Evolutionary conservation across 2,888 invertebrate species (phyloP).

Genomic region (Drosophila anceps): DNA sequence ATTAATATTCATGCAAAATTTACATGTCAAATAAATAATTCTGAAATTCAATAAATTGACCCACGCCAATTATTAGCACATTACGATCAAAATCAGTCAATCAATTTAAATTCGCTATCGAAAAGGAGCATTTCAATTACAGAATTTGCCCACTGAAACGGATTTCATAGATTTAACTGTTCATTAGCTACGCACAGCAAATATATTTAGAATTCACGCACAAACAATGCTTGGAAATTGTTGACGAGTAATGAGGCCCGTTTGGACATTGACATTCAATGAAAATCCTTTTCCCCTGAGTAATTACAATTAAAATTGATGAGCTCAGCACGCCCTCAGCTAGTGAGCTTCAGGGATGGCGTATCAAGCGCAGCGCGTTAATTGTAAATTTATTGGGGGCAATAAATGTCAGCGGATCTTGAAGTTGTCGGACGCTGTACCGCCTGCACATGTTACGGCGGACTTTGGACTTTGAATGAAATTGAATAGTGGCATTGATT

Average conservation of each 20-base stretch:
- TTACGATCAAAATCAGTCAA: neutral
- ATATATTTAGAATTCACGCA: conserved; percentile 44
- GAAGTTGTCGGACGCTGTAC: conserved; percentile 27
- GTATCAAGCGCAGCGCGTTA: conserved; percentile 35
- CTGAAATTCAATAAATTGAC: neutral
- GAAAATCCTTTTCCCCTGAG: conserved; percentile 38
- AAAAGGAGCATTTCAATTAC: conserved; percentile 45
- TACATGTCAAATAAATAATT: neutral
- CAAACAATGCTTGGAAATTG: conserved; percentile 15
- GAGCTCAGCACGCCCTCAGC: neutral
- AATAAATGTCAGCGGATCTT: conserved; percentile 70
- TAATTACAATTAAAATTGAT: conserved; percentile 46
- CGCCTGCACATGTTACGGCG: neutral
- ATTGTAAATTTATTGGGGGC: conserved; percentile 74
- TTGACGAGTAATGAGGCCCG: conserved; percentile 50
- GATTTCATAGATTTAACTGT: conserved; percentile 50
- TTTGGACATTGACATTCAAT: conserved; percentile 50
- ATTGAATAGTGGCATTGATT: neutral
- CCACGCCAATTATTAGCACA: neutral
- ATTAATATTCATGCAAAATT: too few relatives aligned
- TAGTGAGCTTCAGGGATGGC: neutral
- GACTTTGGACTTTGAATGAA: neutral
- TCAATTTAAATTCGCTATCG: conserved; percentile 11
- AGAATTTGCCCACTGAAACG: neutral
- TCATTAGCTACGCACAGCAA: conserved; percentile 46